Evolutionary conservation across 2,888 invertebrate genomes (phyloP).

Genomic region (Trachelus troglodyta): DNA sequence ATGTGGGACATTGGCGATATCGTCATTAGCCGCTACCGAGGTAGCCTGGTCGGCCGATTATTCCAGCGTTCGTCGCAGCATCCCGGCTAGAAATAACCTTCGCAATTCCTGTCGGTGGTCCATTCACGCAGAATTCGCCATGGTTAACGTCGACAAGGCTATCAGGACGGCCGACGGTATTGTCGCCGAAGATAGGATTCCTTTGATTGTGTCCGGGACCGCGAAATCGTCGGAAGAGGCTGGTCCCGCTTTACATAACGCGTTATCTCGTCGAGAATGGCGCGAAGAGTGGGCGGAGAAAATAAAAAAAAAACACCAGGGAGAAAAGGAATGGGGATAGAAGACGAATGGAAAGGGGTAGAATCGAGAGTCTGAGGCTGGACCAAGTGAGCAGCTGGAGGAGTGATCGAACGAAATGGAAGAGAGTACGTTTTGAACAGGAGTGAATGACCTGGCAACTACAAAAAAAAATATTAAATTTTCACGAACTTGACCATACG

Average conservation of each 20-base stretch:
- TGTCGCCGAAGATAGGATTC: conserved; percentile 55
- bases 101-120: conserved; percentile 28
- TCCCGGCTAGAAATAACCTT: conserved; percentile 8
- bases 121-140: conserved; percentile 44
- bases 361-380: background rate
- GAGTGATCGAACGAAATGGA: no score
- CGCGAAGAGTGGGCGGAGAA: conserved; percentile 3
- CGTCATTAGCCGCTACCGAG: background rate
- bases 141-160: conserved; percentile 48
- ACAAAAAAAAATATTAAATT: no score
- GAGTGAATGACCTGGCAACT: conserved; percentile 29
- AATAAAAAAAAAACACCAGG: conserved; percentile 26
- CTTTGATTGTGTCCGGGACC: conserved; percentile 46
- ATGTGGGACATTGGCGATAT: conserved; percentile 13
- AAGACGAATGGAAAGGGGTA: background rate
- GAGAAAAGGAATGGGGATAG: conserved; percentile 24
- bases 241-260: conserved; percentile 47
- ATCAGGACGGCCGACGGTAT: conserved; percentile 43
- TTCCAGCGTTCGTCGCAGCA: background rate
- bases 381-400: background rate
- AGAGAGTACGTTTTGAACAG: conserved; percentile 48
- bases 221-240: background rate
- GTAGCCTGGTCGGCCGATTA: background rate
- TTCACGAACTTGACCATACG: no score
- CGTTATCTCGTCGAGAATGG: conserved; percentile 49